Conservation (phyloP, 2,797 vertebrate genomes). For the Otolemur crassicaudatus region DNA sequence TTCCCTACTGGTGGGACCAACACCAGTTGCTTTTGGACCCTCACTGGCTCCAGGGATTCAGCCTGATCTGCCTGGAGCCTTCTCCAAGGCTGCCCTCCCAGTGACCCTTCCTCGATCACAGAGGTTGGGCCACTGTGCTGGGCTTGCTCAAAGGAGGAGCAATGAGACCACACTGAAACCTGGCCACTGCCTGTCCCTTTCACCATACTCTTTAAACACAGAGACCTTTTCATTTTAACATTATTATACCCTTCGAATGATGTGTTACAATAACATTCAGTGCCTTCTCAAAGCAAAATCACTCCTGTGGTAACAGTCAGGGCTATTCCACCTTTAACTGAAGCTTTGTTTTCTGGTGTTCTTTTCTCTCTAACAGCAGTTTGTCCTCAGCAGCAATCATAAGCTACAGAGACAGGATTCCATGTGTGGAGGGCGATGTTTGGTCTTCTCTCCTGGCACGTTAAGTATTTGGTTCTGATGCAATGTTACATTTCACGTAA, state of each 20-base stretch:
- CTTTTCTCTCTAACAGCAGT: constrained; percentile 19
- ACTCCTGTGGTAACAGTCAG: not conserved
- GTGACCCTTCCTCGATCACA: not conserved
- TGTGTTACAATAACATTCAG: not conserved
- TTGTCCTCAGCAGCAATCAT: constrained; percentile 9
- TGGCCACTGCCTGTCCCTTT: not conserved
- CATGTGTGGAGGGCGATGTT: not conserved
- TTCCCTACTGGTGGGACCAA: not conserved
- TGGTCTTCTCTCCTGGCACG: not conserved
- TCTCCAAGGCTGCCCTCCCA: not conserved
- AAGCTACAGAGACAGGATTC: not conserved
- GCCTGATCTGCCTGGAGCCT: not conserved
- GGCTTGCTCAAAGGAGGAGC: not conserved
- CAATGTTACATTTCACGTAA: not conserved
- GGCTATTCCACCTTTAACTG: not conserved
- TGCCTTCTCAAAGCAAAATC: not conserved
- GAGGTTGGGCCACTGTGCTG: not conserved
- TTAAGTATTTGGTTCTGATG: constrained; percentile 46
- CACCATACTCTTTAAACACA: not conserved
- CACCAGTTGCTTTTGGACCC: not conserved
- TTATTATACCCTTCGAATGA: not conserved
- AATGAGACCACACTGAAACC: not conserved
- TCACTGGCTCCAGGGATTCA: not conserved
- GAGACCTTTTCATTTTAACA: not conserved
- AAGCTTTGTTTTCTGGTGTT: constrained; percentile 25